These are phyloP conservation scores for Drosophila nigricruria DNA, from an alignment of 2,888 invertebrate species.

Conservation along the genomic window DNA sequence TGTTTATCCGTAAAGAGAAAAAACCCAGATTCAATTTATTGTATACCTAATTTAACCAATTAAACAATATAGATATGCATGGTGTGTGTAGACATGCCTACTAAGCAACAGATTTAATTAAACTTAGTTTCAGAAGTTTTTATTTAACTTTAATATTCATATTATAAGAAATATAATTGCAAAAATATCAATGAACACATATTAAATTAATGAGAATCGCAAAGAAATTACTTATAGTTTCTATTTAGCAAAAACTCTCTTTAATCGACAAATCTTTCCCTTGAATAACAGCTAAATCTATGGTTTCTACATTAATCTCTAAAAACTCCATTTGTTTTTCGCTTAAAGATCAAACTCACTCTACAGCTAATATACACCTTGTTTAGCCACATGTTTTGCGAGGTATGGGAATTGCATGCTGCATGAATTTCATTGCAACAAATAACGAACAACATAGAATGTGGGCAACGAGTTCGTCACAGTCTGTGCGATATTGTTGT, in stretches of 20 bases:
- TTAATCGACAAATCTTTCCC: background rate
- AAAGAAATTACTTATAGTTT: background rate
- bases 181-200: background rate
- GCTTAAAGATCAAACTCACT: background rate
- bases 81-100: background rate
- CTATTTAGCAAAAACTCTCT: no score
- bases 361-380: slow-evolving; percentile 14
- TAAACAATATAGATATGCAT: background rate
- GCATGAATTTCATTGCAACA: slow-evolving; percentile 50
- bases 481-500: slow-evolving; percentile 31
- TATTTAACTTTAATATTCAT: background rate
- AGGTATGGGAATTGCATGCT: slow-evolving; percentile 61
- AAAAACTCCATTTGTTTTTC: background rate
- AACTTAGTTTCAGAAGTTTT: background rate
- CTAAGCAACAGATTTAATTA: background rate
- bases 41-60: background rate
- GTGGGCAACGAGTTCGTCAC: slow-evolving; percentile 35
- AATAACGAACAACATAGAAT: slow-evolving; percentile 20
- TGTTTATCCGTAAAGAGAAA: slow-evolving; percentile 9
- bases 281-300: background rate
- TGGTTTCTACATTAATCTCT: background rate
- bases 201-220: slow-evolving; percentile 3
- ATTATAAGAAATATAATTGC: background rate
- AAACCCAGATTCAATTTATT: slow-evolving; percentile 1
- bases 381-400: background rate